phyloP scores from a whole-genome alignment of 2,113 vertebrate species.

The Coptodon rendalli region DNA sequence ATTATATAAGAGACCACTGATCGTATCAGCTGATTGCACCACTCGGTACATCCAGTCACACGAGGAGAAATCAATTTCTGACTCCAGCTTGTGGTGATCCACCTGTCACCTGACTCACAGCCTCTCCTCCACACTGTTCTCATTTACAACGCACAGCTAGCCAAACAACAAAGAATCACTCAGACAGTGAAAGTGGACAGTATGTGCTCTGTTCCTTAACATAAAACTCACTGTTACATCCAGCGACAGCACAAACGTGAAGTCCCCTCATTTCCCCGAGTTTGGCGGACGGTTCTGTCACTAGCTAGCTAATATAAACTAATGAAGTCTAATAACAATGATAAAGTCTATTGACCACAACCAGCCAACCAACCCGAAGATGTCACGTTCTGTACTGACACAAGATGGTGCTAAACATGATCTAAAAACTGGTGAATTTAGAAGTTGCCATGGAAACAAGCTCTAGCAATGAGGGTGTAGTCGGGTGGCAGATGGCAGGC shows the following conservation, averaged over 20 bases:
- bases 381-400: background rate
- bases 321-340: fast-evolving
- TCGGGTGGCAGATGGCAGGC: background rate
- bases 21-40: background rate
- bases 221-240: background rate
- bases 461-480: background rate
- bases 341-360: background rate
- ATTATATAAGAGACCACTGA: background rate
- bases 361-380: background rate
- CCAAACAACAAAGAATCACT: background rate
- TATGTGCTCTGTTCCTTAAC: background rate
- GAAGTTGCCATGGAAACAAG: slow-evolving; percentile 25
- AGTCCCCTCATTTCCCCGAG: background rate
- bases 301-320: background rate
- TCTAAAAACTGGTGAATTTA: background rate
- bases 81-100: background rate
- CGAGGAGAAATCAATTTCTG: fast-evolving
- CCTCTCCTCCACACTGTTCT: background rate
- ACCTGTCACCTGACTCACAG: background rate
- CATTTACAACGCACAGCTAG: background rate
- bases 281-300: background rate
- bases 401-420: background rate
- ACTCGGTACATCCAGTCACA: background rate
- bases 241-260: background rate
- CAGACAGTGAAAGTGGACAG: background rate